Conservation (phyloP, 2,113 vertebrate species). For the Pseudolaguvia tuberculata region DNA sequence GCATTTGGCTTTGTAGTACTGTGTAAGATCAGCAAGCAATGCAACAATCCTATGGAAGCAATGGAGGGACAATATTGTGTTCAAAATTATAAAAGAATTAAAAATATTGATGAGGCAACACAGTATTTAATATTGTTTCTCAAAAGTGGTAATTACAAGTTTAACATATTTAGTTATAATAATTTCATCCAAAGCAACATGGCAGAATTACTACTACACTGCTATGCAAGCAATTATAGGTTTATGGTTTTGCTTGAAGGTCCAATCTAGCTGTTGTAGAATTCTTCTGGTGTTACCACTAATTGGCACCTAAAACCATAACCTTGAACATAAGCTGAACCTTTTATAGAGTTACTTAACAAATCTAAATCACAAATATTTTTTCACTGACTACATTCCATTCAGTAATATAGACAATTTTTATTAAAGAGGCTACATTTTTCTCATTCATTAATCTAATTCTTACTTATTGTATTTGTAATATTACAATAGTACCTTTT, state of each 20-base stretch:
- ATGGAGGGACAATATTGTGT: constrained; percentile 1
- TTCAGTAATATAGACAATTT: no score
- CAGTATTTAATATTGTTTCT: not conserved
- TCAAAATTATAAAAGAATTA: no score
- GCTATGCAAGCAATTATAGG: not conserved
- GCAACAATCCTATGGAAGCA: not conserved
- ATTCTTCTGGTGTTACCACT: constrained; percentile 11
- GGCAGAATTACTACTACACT: not conserved
- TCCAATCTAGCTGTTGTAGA: constrained; percentile 5
- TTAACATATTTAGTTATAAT: not conserved
- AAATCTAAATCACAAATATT: not conserved
- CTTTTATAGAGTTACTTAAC: not conserved
- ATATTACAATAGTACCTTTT: no score
- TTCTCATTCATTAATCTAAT: not conserved
- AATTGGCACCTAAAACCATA: not conserved
- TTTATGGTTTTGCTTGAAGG: not conserved
- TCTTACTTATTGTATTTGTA: no score
- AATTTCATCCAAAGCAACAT: not conserved
- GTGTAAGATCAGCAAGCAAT: not conserved
- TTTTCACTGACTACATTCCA: not conserved
- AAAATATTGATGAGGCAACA: no score
- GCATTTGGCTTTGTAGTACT: constrained; percentile 1
- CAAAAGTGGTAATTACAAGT: not conserved
- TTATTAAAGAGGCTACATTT: no score
- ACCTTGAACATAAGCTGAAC: not conserved